Percentiles rank a stretch among this genome's conserved stretches.
Evolutionary conservation across 2,888 invertebrate species (phyloP).

Genomic region (Molorchus minor): DNA sequence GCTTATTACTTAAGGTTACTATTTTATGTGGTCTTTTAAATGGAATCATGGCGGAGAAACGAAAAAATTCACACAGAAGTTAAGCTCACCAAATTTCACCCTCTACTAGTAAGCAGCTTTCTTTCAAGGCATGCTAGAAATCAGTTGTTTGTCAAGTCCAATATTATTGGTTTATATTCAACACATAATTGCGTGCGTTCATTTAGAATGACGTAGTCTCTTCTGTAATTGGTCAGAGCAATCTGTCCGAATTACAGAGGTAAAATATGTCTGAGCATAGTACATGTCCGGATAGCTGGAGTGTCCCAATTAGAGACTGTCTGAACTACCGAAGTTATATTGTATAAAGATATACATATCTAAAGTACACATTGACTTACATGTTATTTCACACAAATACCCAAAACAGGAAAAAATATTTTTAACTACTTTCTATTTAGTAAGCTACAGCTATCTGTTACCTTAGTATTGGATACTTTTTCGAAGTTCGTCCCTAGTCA

Average conservation of each 20-base stretch:
- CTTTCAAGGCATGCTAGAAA: not conserved
- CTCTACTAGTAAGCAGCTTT: not conserved
- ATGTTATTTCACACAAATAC: too few relatives aligned
- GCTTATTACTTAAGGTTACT: slow-evolving; percentile 14
- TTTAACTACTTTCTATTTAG: too few relatives aligned
- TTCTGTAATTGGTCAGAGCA: not conserved
- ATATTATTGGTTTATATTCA: slow-evolving; percentile 1
- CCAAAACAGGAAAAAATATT: too few relatives aligned
- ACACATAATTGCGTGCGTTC: not conserved
- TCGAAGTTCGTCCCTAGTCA: too few relatives aligned
- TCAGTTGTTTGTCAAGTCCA: not conserved
- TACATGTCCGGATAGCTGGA: slow-evolving; percentile 10
- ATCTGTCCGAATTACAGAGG: slow-evolving; percentile 14
- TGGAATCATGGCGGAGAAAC: slow-evolving; percentile 5
- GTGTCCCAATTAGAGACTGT: slow-evolving; percentile 10
- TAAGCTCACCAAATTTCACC: not conserved
- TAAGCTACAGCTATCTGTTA: too few relatives aligned
- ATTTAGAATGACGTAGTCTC: not conserved
- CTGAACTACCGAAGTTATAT: slow-evolving; percentile 14
- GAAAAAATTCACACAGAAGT: not conserved
- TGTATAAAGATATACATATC: too few relatives aligned
- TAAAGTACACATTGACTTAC: too few relatives aligned
- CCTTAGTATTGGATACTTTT: too few relatives aligned
- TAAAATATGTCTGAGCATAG: slow-evolving; percentile 5
- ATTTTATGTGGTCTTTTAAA: slow-evolving; percentile 9